Evolutionary conservation across 2,113 vertebrate species (phyloP).

Genomic region (Ceyx melanurus): DNA sequence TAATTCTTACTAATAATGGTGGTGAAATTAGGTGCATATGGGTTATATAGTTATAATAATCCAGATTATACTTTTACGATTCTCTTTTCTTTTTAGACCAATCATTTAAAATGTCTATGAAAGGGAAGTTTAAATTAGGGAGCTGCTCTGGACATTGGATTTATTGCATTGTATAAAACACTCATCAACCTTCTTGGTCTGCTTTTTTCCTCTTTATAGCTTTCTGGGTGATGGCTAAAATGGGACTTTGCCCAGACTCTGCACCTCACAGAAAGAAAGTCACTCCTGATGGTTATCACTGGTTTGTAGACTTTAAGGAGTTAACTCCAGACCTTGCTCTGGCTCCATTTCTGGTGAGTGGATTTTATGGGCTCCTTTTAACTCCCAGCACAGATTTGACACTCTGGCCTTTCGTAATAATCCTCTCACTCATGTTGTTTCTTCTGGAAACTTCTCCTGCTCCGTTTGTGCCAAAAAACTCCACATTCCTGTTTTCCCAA

Average conservation of each 20-base stretch:
- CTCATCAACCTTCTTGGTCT: background rate
- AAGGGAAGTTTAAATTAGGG: background rate
- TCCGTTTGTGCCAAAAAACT: background rate
- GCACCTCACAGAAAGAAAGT: background rate
- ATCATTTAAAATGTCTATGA: background rate
- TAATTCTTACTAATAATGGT: background rate
- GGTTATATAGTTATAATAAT: background rate
- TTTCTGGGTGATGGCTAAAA: background rate
- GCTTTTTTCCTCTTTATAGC: conserved; percentile 29
- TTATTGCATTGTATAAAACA: conserved; percentile 29
- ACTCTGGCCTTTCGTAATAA: conserved; percentile 47
- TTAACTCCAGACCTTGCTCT: conserved; percentile 48
- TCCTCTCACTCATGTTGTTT: conserved; percentile 30
- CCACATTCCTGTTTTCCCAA: background rate
- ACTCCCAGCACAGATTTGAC: conserved; percentile 48
- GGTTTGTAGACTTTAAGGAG: conserved; percentile 21
- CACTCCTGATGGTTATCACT: background rate
- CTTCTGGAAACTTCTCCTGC: conserved; percentile 49
- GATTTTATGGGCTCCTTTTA: conserved; percentile 60
- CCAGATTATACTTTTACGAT: background rate
- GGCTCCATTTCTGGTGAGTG: conserved; percentile 12
- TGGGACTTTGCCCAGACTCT: conserved; percentile 39
- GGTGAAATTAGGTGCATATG: background rate
- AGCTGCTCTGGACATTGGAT: background rate
- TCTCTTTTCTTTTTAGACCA: background rate